Percentiles rank a stretch among this genome's conserved stretches.
Conservation (phyloP, 2,888 invertebrate genomes). For the Dasysyrphus albostriatus region DNA sequence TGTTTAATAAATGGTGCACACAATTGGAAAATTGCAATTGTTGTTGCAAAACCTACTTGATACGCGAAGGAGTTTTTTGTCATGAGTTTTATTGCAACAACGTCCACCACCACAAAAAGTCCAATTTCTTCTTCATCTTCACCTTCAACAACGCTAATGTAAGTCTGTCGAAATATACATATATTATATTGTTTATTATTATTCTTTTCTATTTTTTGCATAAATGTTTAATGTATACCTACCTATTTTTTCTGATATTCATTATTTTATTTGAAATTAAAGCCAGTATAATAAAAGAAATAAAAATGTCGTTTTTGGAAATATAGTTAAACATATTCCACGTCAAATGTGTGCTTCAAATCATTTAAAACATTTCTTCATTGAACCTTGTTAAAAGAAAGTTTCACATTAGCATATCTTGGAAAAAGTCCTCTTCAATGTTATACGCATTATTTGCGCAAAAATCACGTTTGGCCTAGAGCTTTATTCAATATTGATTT, state of each 20-base stretch:
- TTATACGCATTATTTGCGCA: neutral
- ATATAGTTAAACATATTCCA: neutral
- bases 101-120: constrained; percentile 60
- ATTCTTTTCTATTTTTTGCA: neutral
- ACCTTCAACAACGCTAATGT: constrained; percentile 65
- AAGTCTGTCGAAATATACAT: constrained; percentile 27
- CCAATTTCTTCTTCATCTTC: constrained; percentile 67
- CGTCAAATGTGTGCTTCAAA: neutral
- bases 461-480: neutral
- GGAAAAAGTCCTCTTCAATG: neutral
- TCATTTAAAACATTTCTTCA: neutral
- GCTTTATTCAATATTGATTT: constrained; percentile 9
- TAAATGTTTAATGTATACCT: neutral
- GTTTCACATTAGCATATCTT: neutral
- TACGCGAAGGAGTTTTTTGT: constrained; percentile 52
- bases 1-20: constrained; percentile 57
- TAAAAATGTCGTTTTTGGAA: neutral
- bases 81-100: constrained; percentile 74
- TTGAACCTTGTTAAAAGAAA: neutral
- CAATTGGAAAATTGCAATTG: constrained; percentile 59
- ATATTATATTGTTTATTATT: neutral
- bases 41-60: constrained; percentile 59
- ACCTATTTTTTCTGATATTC: too few relatives aligned
- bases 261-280: neutral
- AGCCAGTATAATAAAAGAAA: neutral